phyloP scores from a whole-genome alignment of 2,888 invertebrate species.

The Cryptocephalus moraei region DNA sequence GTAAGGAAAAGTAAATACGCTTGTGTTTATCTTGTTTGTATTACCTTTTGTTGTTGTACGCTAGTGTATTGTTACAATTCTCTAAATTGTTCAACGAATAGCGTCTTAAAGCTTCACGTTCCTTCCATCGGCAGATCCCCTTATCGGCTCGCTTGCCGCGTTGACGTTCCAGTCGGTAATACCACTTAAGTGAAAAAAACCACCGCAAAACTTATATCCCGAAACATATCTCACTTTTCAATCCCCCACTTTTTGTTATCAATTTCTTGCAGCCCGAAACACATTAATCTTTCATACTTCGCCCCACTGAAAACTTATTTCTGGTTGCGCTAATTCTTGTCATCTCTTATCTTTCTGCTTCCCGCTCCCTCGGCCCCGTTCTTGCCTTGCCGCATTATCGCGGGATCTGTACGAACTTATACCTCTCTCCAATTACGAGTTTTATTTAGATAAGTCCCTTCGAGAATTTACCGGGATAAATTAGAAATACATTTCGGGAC shows the following conservation, averaged over 20 bases:
- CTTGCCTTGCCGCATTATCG: background rate
- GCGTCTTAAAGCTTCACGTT: too few relatives aligned
- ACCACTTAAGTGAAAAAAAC: too few relatives aligned
- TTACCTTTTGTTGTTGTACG: too few relatives aligned
- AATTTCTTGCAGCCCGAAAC: slow-evolving; percentile 1
- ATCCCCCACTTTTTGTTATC: slow-evolving; percentile 3
- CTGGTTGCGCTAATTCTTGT: background rate
- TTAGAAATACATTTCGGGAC: background rate
- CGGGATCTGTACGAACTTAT: background rate
- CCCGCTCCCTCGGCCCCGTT: background rate
- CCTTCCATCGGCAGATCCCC: too few relatives aligned
- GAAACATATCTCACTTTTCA: slow-evolving; percentile 2
- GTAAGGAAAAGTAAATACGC: too few relatives aligned
- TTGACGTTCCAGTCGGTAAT: too few relatives aligned
- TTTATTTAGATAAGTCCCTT: background rate
- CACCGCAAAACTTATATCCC: too few relatives aligned
- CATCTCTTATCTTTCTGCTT: background rate
- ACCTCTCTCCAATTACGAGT: background rate
- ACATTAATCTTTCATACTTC: slow-evolving; percentile 6
- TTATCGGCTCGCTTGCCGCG: too few relatives aligned
- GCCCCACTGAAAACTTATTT: background rate
- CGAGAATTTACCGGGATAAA: background rate
- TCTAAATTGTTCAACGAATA: too few relatives aligned
- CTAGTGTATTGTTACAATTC: too few relatives aligned
- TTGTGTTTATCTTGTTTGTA: too few relatives aligned